A percentile compares a stretch with the other conserved stretches of the same genome.
These are phyloP conservation scores for Platichthys flesus DNA, from an alignment of 2,113 vertebrate genomes.

Conservation along the genomic window DNA sequence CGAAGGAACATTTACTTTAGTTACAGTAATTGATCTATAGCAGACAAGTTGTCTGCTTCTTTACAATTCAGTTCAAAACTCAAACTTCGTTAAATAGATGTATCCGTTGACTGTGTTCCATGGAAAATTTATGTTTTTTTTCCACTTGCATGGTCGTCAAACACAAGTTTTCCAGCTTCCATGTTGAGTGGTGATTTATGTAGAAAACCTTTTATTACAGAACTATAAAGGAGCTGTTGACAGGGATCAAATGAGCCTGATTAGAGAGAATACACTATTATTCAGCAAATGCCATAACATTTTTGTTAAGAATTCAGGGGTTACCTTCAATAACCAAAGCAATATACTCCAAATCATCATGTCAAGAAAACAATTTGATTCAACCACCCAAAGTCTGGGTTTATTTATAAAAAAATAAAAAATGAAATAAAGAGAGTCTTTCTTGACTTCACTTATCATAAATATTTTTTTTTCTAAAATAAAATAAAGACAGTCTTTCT, in stretches of 20 bases:
- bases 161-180: background rate
- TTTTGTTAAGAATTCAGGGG: background rate
- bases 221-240: background rate
- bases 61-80: background rate
- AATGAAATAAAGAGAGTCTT: too few species aligned
- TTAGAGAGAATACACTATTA: background rate
- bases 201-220: background rate
- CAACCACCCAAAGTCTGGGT: background rate
- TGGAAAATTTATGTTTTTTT: background rate
- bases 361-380: background rate
- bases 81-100: too few species aligned
- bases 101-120: background rate
- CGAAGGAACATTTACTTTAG: too few species aligned
- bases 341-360: background rate
- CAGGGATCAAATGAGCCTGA: background rate
- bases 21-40: too few species aligned
- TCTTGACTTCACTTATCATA: too few species aligned
- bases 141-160: background rate
- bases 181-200: background rate
- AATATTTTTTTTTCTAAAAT: too few species aligned
- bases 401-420: too few species aligned
- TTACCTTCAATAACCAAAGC: background rate
- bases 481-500: too few species aligned
- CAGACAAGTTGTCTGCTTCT: background rate
- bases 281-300: background rate